Evolutionary conservation across 2,113 vertebrate genomes (phyloP).

Genomic region (Sterna hirundo): DNA sequence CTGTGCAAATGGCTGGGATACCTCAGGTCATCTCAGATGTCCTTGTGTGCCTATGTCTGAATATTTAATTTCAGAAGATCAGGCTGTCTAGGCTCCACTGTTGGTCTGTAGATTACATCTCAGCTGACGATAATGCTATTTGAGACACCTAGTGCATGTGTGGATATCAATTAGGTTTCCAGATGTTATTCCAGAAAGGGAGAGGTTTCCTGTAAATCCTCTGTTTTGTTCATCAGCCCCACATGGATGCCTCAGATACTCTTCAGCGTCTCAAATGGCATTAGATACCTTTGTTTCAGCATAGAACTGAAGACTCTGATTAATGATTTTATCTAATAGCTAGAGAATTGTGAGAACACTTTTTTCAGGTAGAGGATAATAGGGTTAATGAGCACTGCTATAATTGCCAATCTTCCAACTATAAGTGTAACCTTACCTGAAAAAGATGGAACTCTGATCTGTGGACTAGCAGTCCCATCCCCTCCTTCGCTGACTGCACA

Average conservation of each 20-base stretch:
- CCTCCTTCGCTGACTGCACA: conserved; percentile 91
- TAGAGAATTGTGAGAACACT: not conserved
- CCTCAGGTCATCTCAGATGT: not conserved
- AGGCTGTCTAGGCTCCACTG: not conserved
- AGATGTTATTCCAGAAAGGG: not conserved
- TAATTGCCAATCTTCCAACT: not conserved
- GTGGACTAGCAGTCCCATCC: conserved; percentile 86
- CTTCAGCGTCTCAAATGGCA: not conserved
- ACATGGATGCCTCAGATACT: not conserved
- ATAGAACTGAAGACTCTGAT: not conserved
- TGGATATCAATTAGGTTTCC: not conserved
- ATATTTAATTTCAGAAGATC: not conserved
- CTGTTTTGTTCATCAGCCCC: not conserved
- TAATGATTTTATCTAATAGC: not conserved
- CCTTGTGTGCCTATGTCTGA: not conserved
- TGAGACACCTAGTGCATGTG: not conserved
- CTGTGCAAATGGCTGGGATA: not conserved
- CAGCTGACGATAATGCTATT: not conserved
- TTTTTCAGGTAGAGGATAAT: not conserved
- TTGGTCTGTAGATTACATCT: not conserved
- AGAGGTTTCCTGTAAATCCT: not conserved
- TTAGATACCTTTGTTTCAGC: not conserved
- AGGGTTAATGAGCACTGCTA: not conserved
- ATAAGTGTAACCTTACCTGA: conserved; percentile 76
- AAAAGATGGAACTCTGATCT: conserved; percentile 90